Evolutionary conservation across 2,113 vertebrate genomes (phyloP).

Genomic region (Isurus oxyrinchus): DNA sequence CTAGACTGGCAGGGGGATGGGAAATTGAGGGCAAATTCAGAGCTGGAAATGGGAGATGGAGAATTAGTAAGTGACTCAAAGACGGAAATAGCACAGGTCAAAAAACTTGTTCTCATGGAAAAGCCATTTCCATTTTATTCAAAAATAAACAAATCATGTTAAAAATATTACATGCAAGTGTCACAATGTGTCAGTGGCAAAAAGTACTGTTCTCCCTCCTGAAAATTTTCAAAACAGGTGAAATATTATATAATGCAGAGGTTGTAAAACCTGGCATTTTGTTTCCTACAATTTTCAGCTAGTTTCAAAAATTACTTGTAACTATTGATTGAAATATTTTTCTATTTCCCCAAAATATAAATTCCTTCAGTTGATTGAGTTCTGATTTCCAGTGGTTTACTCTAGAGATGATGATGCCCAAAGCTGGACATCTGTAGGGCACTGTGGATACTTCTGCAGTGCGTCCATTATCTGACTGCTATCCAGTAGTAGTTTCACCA

Average conservation of each 20-base stretch:
- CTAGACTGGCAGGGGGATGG: no score
- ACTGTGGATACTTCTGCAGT: conserved; percentile 86
- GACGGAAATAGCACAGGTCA: no score
- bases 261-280: neutral
- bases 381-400: neutral
- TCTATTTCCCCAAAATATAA: neutral
- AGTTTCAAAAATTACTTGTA: neutral
- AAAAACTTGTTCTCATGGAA: neutral
- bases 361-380: neutral
- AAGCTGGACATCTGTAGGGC: conserved; percentile 83
- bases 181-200: neutral
- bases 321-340: neutral
- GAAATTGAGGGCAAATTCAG: no score
- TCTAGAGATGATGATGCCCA: conserved; percentile 73
- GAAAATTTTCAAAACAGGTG: neutral
- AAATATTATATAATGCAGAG: no score
- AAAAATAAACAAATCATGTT: neutral
- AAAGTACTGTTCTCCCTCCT: neutral
- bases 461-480: conserved; percentile 84
- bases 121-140: neutral
- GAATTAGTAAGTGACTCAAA: no score
- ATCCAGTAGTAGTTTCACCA: conserved; percentile 81
- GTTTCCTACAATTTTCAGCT: neutral
- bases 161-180: neutral
- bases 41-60: no score